Evolutionary conservation across 2,797 vertebrate genomes (phyloP).

Genomic region (Sebastes minor): DNA sequence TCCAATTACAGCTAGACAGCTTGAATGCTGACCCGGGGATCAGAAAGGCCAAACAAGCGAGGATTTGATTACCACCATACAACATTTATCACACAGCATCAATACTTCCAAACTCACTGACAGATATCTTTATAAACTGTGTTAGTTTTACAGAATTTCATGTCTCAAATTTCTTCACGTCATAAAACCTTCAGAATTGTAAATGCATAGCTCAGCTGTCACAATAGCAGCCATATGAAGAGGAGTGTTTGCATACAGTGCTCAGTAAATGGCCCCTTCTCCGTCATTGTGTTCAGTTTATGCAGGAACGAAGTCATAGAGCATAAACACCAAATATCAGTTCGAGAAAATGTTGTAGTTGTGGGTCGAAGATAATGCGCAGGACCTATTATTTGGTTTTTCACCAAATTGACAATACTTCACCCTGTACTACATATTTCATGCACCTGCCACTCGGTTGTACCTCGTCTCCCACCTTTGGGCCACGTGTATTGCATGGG

Average conservation of each 20-base stretch:
- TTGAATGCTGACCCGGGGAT: constrained; percentile 16
- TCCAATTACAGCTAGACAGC: constrained; percentile 29
- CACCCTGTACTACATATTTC: neutral
- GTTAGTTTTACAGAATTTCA: constrained; percentile 4
- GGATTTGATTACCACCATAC: constrained; percentile 29
- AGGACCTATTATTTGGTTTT: neutral
- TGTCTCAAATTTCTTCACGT: neutral
- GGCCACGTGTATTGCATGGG: neutral
- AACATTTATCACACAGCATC: constrained; percentile 45
- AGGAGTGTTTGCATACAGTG: neutral
- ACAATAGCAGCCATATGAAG: neutral
- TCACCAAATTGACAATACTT: neutral
- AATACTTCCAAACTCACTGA: constrained; percentile 1
- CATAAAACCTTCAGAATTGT: neutral
- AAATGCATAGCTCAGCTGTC: neutral
- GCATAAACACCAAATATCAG: neutral
- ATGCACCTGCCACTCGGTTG: neutral
- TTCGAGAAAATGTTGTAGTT: neutral
- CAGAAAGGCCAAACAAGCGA: constrained; percentile 21
- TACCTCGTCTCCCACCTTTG: neutral
- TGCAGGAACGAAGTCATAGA: neutral
- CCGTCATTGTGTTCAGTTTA: neutral
- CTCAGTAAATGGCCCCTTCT: neutral
- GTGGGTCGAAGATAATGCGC: neutral
- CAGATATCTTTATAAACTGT: neutral